Base-by-base conservation (phyloP, 2,113 vertebrate species). In the Heloderma charlesbogerti region DNA sequence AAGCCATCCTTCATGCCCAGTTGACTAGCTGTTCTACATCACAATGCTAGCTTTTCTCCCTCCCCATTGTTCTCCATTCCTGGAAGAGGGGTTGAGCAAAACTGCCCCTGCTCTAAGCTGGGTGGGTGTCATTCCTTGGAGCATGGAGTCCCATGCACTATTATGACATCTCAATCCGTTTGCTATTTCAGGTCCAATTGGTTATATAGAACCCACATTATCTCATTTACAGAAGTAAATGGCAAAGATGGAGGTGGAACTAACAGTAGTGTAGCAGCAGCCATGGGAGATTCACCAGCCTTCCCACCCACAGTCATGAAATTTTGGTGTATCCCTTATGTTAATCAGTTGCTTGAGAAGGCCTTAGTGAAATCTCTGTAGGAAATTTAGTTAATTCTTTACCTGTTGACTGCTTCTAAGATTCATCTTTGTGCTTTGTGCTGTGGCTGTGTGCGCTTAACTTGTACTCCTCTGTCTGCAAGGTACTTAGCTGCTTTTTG, bases 401-500 rank as follows among this genome's bases (percentile, higher is more conserved):
- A 40, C 34, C 27, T 54, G 22, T 51, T 88, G 34, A 40, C 31
- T 9, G 15, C n/a, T 72, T 51, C 43, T 51, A 31, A 86, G 78
- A 88, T 13, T 34, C 6, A 66, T 34, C 43, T 45, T 40, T 78
- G 20, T 12, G 27, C 48, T 75, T n/a, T 54, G 48, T 75, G 51
- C 4, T n/a, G 60, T 27, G 2, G 16, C 51, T 87, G 34, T n/a
- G 6, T n/a, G 9, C 29, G 13, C 71, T 81, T 89, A 71, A 71
- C 48, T 74, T 18, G 66, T 15, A 72, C 29, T 77, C 6, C 57
- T 90, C 72, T 90, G 83, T 71, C 89, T 67, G 29, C n/a, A 67
- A 54, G 25, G 54, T 67, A 79, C 83, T 69, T 85, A 90, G 57
- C 82, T 77, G 22, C 72, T n/a, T 90, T 78, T 79, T 90, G 84